Conservation (phyloP, 2,888 invertebrate genomes). For the Bursaphelenchus okinawaensis region DNA sequence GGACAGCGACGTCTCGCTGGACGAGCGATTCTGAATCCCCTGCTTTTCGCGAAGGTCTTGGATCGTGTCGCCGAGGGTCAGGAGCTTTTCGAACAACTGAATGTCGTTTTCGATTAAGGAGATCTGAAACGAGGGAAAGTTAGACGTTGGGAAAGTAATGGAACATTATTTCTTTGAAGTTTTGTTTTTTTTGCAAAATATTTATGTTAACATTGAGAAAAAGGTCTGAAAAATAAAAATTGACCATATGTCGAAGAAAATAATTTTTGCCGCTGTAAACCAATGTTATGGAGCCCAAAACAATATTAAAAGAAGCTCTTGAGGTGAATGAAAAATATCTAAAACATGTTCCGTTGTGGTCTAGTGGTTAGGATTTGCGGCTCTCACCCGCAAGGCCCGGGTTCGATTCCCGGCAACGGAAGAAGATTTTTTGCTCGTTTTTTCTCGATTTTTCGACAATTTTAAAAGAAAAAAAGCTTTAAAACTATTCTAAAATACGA, state of each 20-base stretch:
- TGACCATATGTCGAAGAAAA: background rate
- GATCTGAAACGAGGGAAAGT: conserved; percentile 41
- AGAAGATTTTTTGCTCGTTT: conserved; percentile 6
- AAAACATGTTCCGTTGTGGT: conserved; percentile 42
- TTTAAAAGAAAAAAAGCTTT: no score
- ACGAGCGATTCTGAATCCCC: conserved; percentile 2
- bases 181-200: no score
- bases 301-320: no score
- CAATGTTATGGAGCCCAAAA: background rate
- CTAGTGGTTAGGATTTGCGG: conserved; percentile 53
- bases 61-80: conserved; percentile 44
- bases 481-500: no score
- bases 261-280: background rate
- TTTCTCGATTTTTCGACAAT: no score
- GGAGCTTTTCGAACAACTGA: conserved; percentile 51
- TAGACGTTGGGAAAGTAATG: no score
- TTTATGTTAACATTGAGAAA: background rate
- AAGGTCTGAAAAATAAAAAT: background rate
- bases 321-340: no score
- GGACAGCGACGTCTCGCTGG: conserved; percentile 2
- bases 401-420: conserved; percentile 52
- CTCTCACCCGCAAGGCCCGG: conserved; percentile 51
- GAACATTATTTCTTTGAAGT: no score
- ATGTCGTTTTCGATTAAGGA: conserved; percentile 56
- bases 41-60: conserved; percentile 22